A percentile compares a stretch with the other conserved stretches of the same genome.
Conservation (phyloP, 2,113 vertebrate genomes). For the Tamias sibiricus region DNA sequence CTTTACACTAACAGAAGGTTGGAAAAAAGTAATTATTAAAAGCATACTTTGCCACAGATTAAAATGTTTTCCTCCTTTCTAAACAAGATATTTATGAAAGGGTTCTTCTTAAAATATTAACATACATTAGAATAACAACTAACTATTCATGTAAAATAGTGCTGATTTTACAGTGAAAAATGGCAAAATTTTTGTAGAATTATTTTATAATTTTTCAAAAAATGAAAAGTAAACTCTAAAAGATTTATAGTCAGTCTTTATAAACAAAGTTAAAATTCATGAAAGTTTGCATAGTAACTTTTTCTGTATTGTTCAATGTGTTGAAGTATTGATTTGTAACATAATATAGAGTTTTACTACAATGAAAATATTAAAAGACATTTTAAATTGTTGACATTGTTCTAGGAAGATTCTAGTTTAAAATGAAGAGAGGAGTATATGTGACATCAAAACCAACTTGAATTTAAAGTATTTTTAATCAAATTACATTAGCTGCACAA, state of each 20-base stretch:
- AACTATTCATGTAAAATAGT: slow-evolving; percentile 30
- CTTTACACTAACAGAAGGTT: slow-evolving; percentile 79
- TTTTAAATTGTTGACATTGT: slow-evolving; percentile 59
- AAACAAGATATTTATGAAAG: slow-evolving; percentile 82
- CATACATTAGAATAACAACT: slow-evolving; percentile 30
- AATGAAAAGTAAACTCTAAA: slow-evolving; percentile 22
- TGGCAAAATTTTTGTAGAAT: neutral
- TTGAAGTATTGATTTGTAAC: slow-evolving; percentile 29
- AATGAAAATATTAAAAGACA: slow-evolving; percentile 38
- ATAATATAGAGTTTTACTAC: slow-evolving; percentile 37
- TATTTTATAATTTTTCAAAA: slow-evolving; percentile 46
- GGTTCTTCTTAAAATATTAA: slow-evolving; percentile 54
- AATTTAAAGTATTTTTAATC: slow-evolving; percentile 66
- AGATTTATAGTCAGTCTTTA: slow-evolving; percentile 7
- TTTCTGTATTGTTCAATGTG: slow-evolving; percentile 63
- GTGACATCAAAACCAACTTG: neutral
- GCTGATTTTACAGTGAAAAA: neutral
- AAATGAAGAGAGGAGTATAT: neutral
- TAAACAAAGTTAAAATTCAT: slow-evolving; percentile 55
- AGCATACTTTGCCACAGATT: slow-evolving; percentile 77
- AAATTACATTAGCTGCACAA: slow-evolving; percentile 44
- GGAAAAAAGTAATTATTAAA: slow-evolving; percentile 80
- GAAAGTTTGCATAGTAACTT: slow-evolving; percentile 8
- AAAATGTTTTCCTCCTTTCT: slow-evolving; percentile 83
- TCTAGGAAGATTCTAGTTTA: slow-evolving; percentile 51